These are phyloP conservation scores for Creontiades dilutus DNA, from an alignment of 2,888 invertebrate species.

Conservation along the genomic window DNA sequence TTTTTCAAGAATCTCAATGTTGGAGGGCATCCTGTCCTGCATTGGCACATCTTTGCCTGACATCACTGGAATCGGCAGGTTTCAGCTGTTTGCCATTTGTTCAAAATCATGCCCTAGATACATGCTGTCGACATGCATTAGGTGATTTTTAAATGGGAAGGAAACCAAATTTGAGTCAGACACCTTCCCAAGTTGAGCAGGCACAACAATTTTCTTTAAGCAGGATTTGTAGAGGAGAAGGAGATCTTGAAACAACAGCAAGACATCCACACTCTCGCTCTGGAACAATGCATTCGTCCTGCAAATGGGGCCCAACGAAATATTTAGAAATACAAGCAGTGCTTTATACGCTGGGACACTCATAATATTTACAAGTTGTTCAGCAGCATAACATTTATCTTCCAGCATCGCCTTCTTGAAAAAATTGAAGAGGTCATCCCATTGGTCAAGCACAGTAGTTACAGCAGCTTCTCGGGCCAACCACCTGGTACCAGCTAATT, in stretches of 20 bases:
- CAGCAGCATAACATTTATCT: conserved; percentile 53
- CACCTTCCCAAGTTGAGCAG: background rate
- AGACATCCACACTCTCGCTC: background rate
- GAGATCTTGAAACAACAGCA: conserved; percentile 14
- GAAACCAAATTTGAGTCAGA: background rate
- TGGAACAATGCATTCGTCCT: background rate
- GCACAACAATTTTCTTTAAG: background rate
- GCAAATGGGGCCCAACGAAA: background rate
- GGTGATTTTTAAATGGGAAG: background rate
- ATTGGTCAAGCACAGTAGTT: conserved; percentile 27
- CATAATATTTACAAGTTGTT: background rate
- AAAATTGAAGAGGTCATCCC: conserved; percentile 20
- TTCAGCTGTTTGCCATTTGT: background rate
- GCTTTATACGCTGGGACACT: background rate
- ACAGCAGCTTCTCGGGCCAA: conserved; percentile 26
- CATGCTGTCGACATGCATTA: background rate
- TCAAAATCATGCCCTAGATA: conserved; percentile 23
- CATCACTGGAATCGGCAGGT: background rate
- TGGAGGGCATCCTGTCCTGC: background rate
- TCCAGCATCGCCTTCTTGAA: background rate
- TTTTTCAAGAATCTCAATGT: background rate
- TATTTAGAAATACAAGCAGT: background rate
- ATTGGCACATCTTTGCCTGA: background rate
- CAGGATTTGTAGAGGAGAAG: background rate
- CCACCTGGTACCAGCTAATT: conserved; percentile 50